Percentiles rank a stretch among this genome's conserved stretches.
These are phyloP conservation scores for Yponomeuta cagnagella DNA, from an alignment of 2,888 invertebrate species.

Conservation along the genomic window DNA sequence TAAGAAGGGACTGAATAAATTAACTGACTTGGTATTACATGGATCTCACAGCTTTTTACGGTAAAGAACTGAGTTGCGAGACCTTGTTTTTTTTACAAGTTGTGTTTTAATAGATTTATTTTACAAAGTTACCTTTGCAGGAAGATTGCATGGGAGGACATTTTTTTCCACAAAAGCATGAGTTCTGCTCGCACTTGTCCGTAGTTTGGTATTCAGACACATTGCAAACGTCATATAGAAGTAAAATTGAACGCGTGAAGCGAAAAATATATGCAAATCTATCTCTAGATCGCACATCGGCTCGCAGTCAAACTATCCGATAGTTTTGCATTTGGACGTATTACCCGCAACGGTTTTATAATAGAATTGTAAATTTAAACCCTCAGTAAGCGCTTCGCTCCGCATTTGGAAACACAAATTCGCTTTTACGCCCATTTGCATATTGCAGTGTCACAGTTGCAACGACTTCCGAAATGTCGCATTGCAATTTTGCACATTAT, in stretches of 20 bases:
- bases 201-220: no score
- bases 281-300: neutral
- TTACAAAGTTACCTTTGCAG: no score
- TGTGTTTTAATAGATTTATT: no score
- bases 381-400: constrained; percentile 70
- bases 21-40: no score
- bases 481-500: constrained; percentile 17
- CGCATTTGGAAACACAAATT: constrained; percentile 71
- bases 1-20: no score
- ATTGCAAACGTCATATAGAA: no score
- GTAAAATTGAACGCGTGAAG: neutral
- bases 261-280: neutral
- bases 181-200: no score
- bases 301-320: constrained; percentile 6
- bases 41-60: no score
- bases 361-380: constrained; percentile 75
- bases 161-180: no score
- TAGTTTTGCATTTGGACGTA: constrained; percentile 59
- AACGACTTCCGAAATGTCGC: constrained; percentile 52
- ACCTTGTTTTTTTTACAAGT: no score
- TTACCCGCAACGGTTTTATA: constrained; percentile 65
- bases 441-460: constrained; percentile 55
- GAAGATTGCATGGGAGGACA: no score
- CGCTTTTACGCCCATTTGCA: constrained; percentile 73
- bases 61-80: no score